phyloP scores from a whole-genome alignment of 2,888 invertebrate genomes.

The Ennomos fuscantarius region DNA sequence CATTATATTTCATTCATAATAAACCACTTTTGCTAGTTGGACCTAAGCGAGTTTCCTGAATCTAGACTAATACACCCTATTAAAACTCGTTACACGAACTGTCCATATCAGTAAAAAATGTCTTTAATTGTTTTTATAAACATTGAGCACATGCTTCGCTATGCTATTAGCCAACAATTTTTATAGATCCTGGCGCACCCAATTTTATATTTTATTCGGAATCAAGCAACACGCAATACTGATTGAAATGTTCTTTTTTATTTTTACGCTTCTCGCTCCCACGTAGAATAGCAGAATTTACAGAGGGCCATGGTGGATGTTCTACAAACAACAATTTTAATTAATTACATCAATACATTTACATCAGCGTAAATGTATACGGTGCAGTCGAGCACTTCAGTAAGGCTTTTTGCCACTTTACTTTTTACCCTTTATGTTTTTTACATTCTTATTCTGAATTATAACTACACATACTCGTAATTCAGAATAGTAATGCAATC shows the following conservation, averaged over 20 bases:
- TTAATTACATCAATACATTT: too few species aligned
- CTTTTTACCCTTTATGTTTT: conserved; percentile 2
- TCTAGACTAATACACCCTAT: conserved; percentile 31
- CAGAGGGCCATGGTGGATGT: conserved; percentile 47
- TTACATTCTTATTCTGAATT: too few species aligned
- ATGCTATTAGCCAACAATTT: conserved; percentile 21
- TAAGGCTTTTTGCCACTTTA: conserved; percentile 24
- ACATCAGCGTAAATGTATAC: too few species aligned
- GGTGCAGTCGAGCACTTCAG: conserved; percentile 1
- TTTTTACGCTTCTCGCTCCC: conserved; percentile 47
- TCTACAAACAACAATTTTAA: conserved; percentile 35
- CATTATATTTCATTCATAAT: too few species aligned
- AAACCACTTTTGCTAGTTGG: too few species aligned
- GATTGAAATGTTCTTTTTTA: conserved; percentile 49
- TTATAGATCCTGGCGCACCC: conserved; percentile 33
- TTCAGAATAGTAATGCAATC: conserved; percentile 4
- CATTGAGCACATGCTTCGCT: conserved; percentile 24
- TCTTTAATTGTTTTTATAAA: conserved; percentile 35
- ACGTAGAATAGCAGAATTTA: conserved; percentile 48
- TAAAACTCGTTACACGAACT: conserved; percentile 22
- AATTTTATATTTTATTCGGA: conserved; percentile 37
- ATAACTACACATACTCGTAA: conserved; percentile 1
- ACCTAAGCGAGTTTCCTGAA: conserved; percentile 1
- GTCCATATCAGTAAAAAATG: conserved; percentile 38
- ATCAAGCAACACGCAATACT: conserved; percentile 45